phyloP scores from a whole-genome alignment of 2,113 vertebrate species.

The Urocolius indicus region DNA sequence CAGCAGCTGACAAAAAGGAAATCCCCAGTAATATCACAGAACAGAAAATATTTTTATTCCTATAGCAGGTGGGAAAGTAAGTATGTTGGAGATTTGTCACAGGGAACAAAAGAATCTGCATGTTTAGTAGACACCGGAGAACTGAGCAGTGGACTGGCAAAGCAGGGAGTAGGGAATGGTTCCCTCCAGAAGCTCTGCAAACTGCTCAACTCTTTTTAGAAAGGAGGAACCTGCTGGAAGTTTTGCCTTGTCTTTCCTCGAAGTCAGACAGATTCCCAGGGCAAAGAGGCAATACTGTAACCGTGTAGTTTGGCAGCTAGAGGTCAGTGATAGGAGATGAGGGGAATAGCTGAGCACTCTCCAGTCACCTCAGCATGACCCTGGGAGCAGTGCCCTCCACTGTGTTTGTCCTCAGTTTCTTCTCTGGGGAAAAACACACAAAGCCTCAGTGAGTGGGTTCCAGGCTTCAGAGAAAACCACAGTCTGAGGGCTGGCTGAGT shows the following conservation, averaged over 20 bases:
- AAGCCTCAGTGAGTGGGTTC: slow-evolving; percentile 45
- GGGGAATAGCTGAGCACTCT: background rate
- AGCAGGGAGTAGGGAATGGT: background rate
- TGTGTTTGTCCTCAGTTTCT: slow-evolving; percentile 25
- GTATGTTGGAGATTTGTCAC: background rate
- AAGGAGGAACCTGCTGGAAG: background rate
- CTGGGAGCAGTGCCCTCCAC: slow-evolving; percentile 7
- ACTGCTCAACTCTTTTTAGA: background rate
- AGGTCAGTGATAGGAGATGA: background rate
- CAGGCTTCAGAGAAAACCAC: slow-evolving; percentile 70
- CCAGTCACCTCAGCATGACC: slow-evolving; percentile 16
- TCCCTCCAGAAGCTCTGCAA: background rate
- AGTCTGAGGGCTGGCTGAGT: slow-evolving; percentile 67
- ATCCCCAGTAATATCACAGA: background rate
- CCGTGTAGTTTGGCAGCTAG: background rate
- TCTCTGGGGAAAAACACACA: slow-evolving; percentile 63
- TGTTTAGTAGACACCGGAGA: background rate
- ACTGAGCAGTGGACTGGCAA: background rate
- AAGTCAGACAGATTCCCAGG: background rate
- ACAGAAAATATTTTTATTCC: slow-evolving; percentile 9
- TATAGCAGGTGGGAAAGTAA: background rate
- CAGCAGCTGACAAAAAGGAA: slow-evolving; percentile 1
- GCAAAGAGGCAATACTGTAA: background rate
- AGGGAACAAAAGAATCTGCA: background rate
- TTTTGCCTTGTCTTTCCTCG: slow-evolving; percentile 6